phyloP scores from a whole-genome alignment of 2,888 invertebrate species.

The Orthosia incerta region DNA sequence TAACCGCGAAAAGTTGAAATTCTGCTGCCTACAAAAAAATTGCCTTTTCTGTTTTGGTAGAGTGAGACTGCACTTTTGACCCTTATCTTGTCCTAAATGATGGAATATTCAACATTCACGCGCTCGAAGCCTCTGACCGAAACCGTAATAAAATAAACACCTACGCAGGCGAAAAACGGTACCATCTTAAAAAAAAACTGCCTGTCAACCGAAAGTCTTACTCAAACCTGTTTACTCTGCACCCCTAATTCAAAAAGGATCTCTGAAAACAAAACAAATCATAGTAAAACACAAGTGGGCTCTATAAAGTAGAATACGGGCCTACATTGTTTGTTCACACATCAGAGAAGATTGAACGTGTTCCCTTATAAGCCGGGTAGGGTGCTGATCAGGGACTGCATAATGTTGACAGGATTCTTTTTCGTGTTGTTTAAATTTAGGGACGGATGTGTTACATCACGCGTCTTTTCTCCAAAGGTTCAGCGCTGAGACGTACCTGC shows the following conservation, averaged over 20 bases:
- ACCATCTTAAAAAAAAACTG: constrained; percentile 1
- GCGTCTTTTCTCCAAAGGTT: no score
- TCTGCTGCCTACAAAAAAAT: no score
- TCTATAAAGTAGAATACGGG: constrained; percentile 54
- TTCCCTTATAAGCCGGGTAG: constrained; percentile 48
- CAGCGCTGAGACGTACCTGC: background rate
- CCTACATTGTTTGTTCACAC: constrained; percentile 59
- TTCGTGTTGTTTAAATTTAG: background rate
- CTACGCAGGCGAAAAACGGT: background rate
- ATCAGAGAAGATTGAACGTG: constrained; percentile 60
- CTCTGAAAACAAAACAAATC: constrained; percentile 58
- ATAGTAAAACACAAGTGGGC: constrained; percentile 52
- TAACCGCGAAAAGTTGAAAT: no score
- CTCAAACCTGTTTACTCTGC: constrained; percentile 25
- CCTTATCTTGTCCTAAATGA: no score
- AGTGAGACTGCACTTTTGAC: no score
- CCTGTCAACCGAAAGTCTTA: constrained; percentile 12
- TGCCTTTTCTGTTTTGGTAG: no score
- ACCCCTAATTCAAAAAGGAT: constrained; percentile 44
- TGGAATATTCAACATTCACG: no score
- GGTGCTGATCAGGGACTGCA: constrained; percentile 41
- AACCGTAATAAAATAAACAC: background rate
- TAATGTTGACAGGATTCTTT: constrained; percentile 23
- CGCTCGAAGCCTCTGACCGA: no score
- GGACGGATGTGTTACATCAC: no score